Conservation (phyloP, 2,888 invertebrate species). For the Luperina testacea region DNA sequence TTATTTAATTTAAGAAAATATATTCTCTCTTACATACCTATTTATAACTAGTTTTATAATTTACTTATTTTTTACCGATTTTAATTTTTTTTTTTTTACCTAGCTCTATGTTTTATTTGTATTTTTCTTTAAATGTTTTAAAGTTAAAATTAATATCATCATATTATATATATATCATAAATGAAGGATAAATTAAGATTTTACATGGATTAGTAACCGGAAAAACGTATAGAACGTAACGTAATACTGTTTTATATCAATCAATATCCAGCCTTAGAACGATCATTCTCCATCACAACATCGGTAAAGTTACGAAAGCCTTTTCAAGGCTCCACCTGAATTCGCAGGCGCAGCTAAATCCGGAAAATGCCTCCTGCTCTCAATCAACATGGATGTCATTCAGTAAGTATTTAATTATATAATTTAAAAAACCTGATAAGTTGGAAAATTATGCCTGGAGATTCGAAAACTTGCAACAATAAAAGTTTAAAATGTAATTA, state of each 20-base stretch:
- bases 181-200: no score
- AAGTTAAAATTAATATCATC: no score
- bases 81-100: background rate
- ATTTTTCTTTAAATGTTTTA: background rate
- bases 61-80: background rate
- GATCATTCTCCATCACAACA: background rate
- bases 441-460: background rate
- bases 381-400: background rate
- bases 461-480: background rate
- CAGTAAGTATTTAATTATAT: no score
- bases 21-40: background rate
- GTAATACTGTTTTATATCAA: background rate
- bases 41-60: background rate
- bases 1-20: background rate
- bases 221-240: background rate
- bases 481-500: background rate
- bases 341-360: background rate
- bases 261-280: background rate
- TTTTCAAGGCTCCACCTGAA: conserved; percentile 4
- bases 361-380: background rate
- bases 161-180: background rate
- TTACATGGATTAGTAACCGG: background rate
- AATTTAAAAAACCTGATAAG: background rate
- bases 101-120: background rate
- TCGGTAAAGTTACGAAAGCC: background rate